phyloP scores from a whole-genome alignment of 2,113 vertebrate genomes.

The Willisornis vidua region DNA sequence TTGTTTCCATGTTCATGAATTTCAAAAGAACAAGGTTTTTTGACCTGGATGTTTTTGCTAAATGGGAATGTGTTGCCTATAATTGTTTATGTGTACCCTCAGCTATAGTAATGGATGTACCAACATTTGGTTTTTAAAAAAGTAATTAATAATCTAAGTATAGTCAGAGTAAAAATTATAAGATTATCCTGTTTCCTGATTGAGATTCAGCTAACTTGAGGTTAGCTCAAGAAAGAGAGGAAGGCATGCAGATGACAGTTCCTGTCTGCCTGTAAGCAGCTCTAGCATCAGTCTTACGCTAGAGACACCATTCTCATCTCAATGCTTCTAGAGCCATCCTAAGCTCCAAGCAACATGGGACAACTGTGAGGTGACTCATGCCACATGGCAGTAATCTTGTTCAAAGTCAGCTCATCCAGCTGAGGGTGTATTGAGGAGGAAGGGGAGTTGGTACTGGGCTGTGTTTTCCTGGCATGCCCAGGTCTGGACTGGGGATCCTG shows the following conservation, averaged over 20 bases:
- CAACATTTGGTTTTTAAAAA: not conserved
- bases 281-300: not conserved
- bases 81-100: not conserved
- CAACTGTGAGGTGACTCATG: not conserved
- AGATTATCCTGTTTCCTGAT: not conserved
- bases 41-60: not conserved
- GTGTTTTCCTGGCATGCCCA: not conserved
- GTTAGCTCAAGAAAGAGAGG: not conserved
- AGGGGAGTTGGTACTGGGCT: not conserved
- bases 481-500: not conserved
- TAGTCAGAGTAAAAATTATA: not conserved
- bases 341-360: accelerated
- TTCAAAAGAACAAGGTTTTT: not conserved
- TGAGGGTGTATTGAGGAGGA: not conserved
- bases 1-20: not conserved
- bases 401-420: not conserved
- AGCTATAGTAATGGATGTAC: not conserved
- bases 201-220: not conserved
- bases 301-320: not conserved
- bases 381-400: not conserved
- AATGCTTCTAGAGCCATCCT: not conserved
- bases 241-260: not conserved
- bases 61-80: not conserved
- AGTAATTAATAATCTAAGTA: not conserved
- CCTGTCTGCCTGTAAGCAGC: not conserved